Evolutionary conservation across 1,140 invertebrate genomes (phyloP), one percentile per base, ranked within the genome.

Genomic region (Lethrus apterus): DNA sequence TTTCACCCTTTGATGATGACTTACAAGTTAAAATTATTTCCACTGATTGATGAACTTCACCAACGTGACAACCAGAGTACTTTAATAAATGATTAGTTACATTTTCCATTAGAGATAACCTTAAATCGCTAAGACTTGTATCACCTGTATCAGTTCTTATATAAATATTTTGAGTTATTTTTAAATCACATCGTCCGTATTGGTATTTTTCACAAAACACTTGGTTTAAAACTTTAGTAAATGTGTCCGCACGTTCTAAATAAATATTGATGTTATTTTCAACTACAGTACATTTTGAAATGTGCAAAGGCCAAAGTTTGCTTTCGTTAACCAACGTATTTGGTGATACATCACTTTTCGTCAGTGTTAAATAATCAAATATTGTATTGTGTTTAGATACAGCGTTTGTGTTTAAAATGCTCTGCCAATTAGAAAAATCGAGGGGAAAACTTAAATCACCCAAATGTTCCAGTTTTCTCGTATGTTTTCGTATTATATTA

Each of bases 381-480:
- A 60, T 59, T 10, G 15, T 26, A 26, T 17, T 8, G 18, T 17
- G 17, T 15, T 14, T 4, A n/a, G n/a, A n/a, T n/a, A 14, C 4
- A 29, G 11, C 8, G 4, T 26, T 7, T n/a, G 5, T n/a, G 9
- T 23, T 9, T 40, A 11, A 15, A 11, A 40, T 21, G 10, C 35
- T 43, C 44, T 40, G 10, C 62, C 62, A 64, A 42, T 51, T 57
- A 26, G 52, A 52, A 19, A 51, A 31, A 14, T 49, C 34, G 31
- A 58, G 33, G 14, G 60, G 59, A 46, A 63, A 62, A 54, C 61
- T 65, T 13, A 65, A 41, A 41, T 65, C 63, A n/a, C 63, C 61
- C 10, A 55, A 31, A 46, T 52, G 10, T 40, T 59, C 50, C 13
- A 62, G 29, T 40, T 59, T 59, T 46, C 51, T 54, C 17, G 51